Percentiles rank a stretch among this genome's conserved stretches.
Evolutionary conservation across 2,113 vertebrate genomes (phyloP).

Genomic region (Mandrillus leucophaeus): DNA sequence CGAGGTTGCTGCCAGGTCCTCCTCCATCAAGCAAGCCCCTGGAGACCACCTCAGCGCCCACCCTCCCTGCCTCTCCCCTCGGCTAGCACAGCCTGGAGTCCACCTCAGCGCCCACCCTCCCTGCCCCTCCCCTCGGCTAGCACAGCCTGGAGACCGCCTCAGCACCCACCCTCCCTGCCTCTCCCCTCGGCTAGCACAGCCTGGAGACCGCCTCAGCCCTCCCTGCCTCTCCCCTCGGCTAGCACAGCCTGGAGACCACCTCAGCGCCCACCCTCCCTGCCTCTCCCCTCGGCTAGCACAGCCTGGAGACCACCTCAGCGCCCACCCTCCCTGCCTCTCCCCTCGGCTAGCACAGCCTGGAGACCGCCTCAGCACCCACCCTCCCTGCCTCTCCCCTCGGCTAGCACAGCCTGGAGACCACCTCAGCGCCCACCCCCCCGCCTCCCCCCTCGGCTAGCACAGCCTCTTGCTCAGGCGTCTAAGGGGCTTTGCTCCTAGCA

Average conservation of each 20-base stretch:
- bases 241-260: background rate
- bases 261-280: accelerated
- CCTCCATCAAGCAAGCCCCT: accelerated
- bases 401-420: background rate
- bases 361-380: too few species aligned
- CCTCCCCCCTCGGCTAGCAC: accelerated
- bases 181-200: too few species aligned
- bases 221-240: background rate
- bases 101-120: accelerated
- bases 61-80: accelerated
- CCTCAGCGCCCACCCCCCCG: too few species aligned
- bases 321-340: background rate
- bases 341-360: background rate
- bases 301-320: background rate
- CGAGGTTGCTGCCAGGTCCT: background rate
- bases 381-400: accelerated
- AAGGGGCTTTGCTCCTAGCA: background rate
- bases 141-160: background rate
- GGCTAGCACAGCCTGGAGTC: background rate
- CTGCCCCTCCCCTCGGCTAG: background rate
- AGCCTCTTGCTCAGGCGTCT: background rate
- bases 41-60: accelerated
- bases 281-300: accelerated
- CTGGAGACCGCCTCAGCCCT: too few species aligned
- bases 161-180: accelerated